Evolutionary conservation across 2,113 vertebrate genomes (phyloP), one percentile per base, ranked within the genome.

Genomic region (Grus americana): DNA sequence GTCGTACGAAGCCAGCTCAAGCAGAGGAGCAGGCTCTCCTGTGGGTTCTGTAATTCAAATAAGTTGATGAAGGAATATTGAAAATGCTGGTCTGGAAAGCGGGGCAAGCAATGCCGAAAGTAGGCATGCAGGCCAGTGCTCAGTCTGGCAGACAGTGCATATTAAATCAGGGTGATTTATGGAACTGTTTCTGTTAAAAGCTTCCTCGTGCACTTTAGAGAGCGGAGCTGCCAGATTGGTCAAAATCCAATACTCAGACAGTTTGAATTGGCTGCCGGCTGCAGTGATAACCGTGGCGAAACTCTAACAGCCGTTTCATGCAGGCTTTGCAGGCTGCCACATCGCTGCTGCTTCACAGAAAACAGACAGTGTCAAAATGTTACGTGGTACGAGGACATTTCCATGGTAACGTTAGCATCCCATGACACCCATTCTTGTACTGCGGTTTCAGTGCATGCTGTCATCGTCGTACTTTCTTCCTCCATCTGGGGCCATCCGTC

Each of bases 321-420:
- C 88, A 44, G 95, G 54, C 93, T 86, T 78, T 93, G 83, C 79
- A 27, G 88, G 83, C 95, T 91, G 95, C 91, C 85, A 72, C 71
- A 49, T 70, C 49, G 10, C 22, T 23, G 93, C 91, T 58, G 94
- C 96, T 83, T 83, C 74, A 26, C 40, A 4, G 73, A 27, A 66
- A 95, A 89, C 87, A 90, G 95, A 58, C 95, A 44, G 93, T 97
- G 97, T 97, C 96, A 94, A 96, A 97, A 91, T 73, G 94, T 95
- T 92, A 90, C 15, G 10, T 1, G 21, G 9, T 70, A 29, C 14
- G 93, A 94, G 95, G 96, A 97, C 96, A 93, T 96, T 86, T 5
- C 97, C 96, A 97, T 97, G 96, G 97, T 61, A 97, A 97, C 95
- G 27, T 79, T 47, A 86, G 95, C 95, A 97, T 97, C 97, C 95